These are phyloP conservation scores for Acestrorhynchus altus DNA, from an alignment of 2,797 vertebrate genomes.

Conservation along the genomic window DNA sequence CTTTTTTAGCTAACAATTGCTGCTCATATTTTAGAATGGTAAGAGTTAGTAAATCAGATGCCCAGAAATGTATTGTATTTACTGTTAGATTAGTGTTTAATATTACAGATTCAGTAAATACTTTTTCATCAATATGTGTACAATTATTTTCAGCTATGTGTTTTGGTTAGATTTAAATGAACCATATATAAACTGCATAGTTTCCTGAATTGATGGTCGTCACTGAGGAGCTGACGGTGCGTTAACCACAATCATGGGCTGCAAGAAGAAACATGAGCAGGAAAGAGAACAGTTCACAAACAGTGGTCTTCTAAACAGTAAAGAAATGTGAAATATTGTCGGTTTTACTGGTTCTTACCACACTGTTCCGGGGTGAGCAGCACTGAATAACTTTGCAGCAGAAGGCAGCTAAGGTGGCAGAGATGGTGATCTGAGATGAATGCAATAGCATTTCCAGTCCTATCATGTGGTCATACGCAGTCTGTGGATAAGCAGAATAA, in stretches of 20 bases:
- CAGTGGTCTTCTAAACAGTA: not conserved
- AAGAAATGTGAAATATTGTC: not conserved
- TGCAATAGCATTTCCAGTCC: not conserved
- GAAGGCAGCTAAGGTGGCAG: constrained; percentile 48
- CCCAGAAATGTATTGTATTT: constrained; percentile 7
- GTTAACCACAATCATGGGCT: constrained; percentile 76
- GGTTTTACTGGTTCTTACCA: constrained; percentile 39
- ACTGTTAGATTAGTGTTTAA: constrained; percentile 7
- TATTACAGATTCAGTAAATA: not conserved
- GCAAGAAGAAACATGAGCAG: constrained; percentile 34
- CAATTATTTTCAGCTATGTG: not conserved
- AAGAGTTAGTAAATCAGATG: not conserved
- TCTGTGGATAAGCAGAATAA: constrained; percentile 18
- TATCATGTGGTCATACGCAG: fast-evolving
- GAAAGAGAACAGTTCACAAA: not conserved
- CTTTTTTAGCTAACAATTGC: too few species aligned
- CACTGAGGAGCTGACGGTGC: constrained; percentile 43
- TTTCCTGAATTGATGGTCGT: constrained; percentile 5
- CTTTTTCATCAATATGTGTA: not conserved
- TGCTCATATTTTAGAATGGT: not conserved
- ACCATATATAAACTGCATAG: not conserved
- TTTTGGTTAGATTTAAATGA: not conserved
- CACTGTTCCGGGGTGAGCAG: constrained; percentile 26
- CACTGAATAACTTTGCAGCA: constrained; percentile 57
- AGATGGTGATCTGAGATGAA: constrained; percentile 28